A percentile compares a stretch with the other conserved stretches of the same genome.
These are phyloP conservation scores for Chunga burmeisteri DNA, from an alignment of 2,113 vertebrate genomes.

Conservation along the genomic window DNA sequence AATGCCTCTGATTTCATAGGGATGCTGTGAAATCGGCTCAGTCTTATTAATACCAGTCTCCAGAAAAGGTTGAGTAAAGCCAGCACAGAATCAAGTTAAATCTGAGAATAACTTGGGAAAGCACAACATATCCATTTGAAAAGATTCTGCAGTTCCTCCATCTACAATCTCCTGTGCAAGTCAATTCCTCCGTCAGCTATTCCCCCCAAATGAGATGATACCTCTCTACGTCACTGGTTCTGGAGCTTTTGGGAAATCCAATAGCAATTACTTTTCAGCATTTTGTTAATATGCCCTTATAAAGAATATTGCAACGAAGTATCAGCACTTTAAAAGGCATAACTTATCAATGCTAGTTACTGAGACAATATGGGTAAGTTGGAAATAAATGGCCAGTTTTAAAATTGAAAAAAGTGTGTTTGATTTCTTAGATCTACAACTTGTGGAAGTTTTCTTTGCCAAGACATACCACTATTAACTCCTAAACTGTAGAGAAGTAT, in stretches of 20 bases:
- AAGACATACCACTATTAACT: background rate
- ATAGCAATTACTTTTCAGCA: background rate
- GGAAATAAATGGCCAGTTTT: slow-evolving; percentile 30
- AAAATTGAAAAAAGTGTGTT: background rate
- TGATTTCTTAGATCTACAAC: background rate
- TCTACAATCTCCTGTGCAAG: background rate
- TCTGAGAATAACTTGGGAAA: background rate
- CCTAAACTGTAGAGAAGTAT: background rate
- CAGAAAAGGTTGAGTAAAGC: background rate
- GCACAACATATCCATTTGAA: fast-evolving
- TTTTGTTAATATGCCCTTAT: background rate
- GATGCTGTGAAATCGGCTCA: background rate
- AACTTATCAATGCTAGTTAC: background rate
- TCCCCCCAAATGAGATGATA: background rate
- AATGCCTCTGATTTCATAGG: background rate
- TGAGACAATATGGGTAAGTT: background rate
- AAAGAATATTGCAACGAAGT: background rate
- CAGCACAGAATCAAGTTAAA: background rate
- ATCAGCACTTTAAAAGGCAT: background rate
- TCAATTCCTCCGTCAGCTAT: background rate
- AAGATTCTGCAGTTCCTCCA: background rate
- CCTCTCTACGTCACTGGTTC: background rate
- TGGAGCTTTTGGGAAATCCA: background rate
- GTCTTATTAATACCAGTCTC: background rate
- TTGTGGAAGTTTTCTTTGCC: background rate